phyloP scores from a whole-genome alignment of 2,797 vertebrate species.

The Prunella strophiata region DNA sequence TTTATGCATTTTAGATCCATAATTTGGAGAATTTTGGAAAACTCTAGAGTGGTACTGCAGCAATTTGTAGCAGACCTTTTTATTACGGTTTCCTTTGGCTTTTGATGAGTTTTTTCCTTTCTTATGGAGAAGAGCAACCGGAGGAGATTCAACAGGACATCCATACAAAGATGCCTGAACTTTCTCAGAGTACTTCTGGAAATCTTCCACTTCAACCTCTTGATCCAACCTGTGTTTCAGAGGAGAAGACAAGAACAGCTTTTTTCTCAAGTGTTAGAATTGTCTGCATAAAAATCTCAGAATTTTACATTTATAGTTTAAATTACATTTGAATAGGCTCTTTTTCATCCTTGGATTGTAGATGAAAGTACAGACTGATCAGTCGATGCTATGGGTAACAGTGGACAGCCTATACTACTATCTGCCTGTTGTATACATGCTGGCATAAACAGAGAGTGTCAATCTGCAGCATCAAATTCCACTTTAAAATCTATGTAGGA shows the following conservation, averaged over 20 bases:
- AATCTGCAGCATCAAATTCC: neutral
- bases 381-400: neutral
- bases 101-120: constrained; percentile 79
- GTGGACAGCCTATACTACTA: neutral
- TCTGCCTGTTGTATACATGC: neutral
- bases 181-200: constrained; percentile 91
- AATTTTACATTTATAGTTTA: neutral
- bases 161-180: constrained; percentile 88
- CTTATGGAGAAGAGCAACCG: constrained; percentile 82
- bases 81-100: constrained; percentile 78
- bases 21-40: neutral
- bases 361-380: neutral
- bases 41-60: neutral
- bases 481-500: neutral
- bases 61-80: constrained; percentile 83
- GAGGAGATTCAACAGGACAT: constrained; percentile 87
- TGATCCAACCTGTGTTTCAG: constrained; percentile 83
- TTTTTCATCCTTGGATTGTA: neutral
- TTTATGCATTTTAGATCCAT: neutral
- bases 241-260: neutral
- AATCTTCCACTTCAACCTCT: constrained; percentile 95
- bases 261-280: neutral
- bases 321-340: neutral
- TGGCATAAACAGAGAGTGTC: neutral
- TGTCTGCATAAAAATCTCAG: neutral